These are phyloP conservation scores for Eutolmus rufibarbis DNA, from an alignment of 2,888 invertebrate species.

Conservation along the genomic window DNA sequence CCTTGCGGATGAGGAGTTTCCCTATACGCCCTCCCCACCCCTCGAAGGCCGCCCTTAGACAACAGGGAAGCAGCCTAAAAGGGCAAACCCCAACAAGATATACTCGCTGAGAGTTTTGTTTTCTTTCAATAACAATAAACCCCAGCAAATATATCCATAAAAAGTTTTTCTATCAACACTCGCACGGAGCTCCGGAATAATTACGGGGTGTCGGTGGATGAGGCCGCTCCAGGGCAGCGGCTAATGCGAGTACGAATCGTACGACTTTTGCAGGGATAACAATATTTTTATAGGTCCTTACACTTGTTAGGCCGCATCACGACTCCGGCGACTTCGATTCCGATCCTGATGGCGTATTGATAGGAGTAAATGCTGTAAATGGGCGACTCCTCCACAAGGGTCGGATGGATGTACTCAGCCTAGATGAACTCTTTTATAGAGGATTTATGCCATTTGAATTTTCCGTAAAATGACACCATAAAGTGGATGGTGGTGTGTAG, in stretches of 20 bases:
- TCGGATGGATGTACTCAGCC: constrained; percentile 13
- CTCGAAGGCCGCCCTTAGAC: background rate
- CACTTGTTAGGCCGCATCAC: constrained; percentile 30
- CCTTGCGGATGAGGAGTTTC: constrained; percentile 1
- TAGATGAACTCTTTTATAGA: constrained; percentile 30
- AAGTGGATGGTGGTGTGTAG: background rate
- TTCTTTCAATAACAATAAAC: constrained; percentile 39
- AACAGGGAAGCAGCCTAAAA: background rate
- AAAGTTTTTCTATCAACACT: constrained; percentile 40
- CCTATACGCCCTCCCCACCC: background rate
- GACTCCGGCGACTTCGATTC: constrained; percentile 2
- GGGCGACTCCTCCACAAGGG: constrained; percentile 17
- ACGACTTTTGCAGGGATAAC: constrained; percentile 26
- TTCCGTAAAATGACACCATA: constrained; percentile 30
- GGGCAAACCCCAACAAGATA: background rate
- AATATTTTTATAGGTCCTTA: constrained; percentile 41
- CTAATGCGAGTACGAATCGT: constrained; percentile 5
- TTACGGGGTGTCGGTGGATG: constrained; percentile 4
- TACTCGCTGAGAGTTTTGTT: constrained; percentile 10
- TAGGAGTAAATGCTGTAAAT: constrained; percentile 27
- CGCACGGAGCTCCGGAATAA: background rate
- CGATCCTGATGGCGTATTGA: constrained; percentile 26
- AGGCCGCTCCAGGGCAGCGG: background rate
- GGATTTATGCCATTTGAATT: constrained; percentile 36
- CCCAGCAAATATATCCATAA: constrained; percentile 32